A percentile compares a stretch with the other conserved stretches of the same genome.
phyloP scores from a whole-genome alignment of 2,113 vertebrate species.

The Plectropomus leopardus region DNA sequence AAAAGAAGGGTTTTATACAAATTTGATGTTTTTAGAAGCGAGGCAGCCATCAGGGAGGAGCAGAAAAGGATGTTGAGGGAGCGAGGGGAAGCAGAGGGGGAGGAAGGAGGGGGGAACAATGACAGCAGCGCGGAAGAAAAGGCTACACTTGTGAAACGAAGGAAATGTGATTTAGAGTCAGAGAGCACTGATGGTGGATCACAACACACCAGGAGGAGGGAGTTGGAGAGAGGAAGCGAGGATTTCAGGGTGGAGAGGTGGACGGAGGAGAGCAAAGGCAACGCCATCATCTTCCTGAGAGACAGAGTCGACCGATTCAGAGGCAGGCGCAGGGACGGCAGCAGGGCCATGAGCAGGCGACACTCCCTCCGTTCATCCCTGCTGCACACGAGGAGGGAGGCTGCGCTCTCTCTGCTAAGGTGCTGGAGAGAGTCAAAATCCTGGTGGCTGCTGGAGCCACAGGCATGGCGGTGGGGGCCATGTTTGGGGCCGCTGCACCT shows the following conservation, averaged over 20 bases:
- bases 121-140: constrained; percentile 3
- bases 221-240: constrained; percentile 31
- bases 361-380: constrained; percentile 43
- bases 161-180: constrained; percentile 66
- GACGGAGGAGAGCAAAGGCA: constrained; percentile 51
- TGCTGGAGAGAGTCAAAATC: constrained; percentile 78
- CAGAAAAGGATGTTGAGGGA: constrained; percentile 74
- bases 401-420: constrained; percentile 75
- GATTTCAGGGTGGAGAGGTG: constrained; percentile 57
- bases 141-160: constrained; percentile 56
- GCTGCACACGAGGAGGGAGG: constrained; percentile 64
- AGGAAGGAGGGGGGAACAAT: background rate
- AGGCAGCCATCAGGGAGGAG: constrained; percentile 79
- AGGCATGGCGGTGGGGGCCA: constrained; percentile 78
- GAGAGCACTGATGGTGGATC: background rate
- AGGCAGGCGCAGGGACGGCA: constrained; percentile 9
- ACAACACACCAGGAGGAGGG: constrained; percentile 24
- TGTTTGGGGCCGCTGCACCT: constrained; percentile 80
- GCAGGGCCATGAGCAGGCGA: constrained; percentile 15
- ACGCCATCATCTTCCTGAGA: constrained; percentile 37
- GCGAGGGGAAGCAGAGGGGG: constrained; percentile 35
- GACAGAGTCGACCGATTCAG: constrained; percentile 41
- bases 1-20: constrained; percentile 77
- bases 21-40: constrained; percentile 76
- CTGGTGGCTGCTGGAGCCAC: constrained; percentile 80